Base-by-base conservation (phyloP, 2,113 vertebrate genomes). In the Bos taurus region DNA sequence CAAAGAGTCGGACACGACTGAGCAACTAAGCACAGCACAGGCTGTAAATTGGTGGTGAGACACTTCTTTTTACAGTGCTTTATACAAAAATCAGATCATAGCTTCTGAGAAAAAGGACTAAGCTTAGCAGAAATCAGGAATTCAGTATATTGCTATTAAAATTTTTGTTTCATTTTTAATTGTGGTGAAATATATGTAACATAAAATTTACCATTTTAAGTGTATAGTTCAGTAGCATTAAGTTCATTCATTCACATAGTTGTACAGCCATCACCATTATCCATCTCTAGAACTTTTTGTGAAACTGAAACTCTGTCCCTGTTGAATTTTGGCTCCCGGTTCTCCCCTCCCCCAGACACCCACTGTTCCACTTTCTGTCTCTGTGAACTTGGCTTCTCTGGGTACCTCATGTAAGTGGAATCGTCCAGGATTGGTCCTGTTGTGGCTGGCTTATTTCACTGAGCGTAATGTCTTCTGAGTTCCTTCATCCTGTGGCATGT, bases 91-190 rank as follows among this genome's bases (percentile, higher is more conserved):
- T 67, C 57, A 84, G 21, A 33, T 50, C 2, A 4, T 25, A 81
- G 60, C 59, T 82, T 64, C 71, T n/a, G 33, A 36, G n/a, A 86
- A 90, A 33, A 59, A 62, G 80, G 2, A 43, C 71, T 33, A 30
- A 36, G 36, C 15, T 28, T 8, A 80, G 36, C 52, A 83, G 74
- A 54, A 54, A 48, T 28, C 12, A n/a, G 19, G 25, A 88, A 46
- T 54, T 84, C 83, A 30, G 21, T 52, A 19, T 62, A 12, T 5
- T 54, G 40, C 52, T 78, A 1, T 46, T 28, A 28, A 54, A 36
- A 56, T 56, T 81, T 74, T 43, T 52, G 67, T 64, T 50, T 84
- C 2, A n/a, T 67, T 83, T 93, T 88, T 94, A 46, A 81, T 88
- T 52, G 13, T 23, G 54, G 36, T 43, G 33, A 46, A 54, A 77